Evolutionary conservation across 2,113 vertebrate genomes (phyloP), one percentile per base, ranked within the genome.

Genomic region (Ramphastos sulfuratus): DNA sequence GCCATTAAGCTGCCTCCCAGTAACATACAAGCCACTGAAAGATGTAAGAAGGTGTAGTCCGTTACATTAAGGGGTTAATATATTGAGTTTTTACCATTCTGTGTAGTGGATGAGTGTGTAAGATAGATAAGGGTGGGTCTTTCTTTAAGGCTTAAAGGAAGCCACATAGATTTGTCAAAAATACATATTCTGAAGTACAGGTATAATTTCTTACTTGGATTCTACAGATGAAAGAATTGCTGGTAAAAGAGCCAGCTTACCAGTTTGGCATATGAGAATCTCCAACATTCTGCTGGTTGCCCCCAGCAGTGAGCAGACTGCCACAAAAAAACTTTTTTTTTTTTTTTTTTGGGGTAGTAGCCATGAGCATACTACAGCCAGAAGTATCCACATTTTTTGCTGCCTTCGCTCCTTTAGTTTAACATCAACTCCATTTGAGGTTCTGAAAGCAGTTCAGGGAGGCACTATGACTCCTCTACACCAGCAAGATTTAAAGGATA

Each of bases 1-100:
- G 66, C 82, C 87, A 85, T 23, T 78, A 95, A 76, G 88, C 37
- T 81, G 65, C 61, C 44, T 90, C 54, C 55, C 48, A 92, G 61
- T 65, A 91, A 37, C 23, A 35, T 28, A 16, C 6, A 55, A 83
- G 73, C 69, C 31, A 80, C 37, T 54, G 48, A 58, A 91, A 83
- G 59, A 67, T 18, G 23, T 15, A 82, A 28, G 30, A 86, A 88
- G 30, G 19, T 76, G 35, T 18, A 65, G 52, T 59, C 21, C 78
- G 59, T 9, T 10, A 60, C 25, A 19, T 73, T 55, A 67, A 20
- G 78, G 24, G 37, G n/a, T 90, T 75, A 94, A 91, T 27, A 9
- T 42, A n/a, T 61, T 21, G 27, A 8, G 27, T 33, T 52, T 17
- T 84, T 35, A 28, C 4, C 7, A 58, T 30, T 84, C 9, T n/a